Evolutionary conservation across 2,797 vertebrate species (phyloP).

Genomic region (Thalassophryne amazonica): DNA sequence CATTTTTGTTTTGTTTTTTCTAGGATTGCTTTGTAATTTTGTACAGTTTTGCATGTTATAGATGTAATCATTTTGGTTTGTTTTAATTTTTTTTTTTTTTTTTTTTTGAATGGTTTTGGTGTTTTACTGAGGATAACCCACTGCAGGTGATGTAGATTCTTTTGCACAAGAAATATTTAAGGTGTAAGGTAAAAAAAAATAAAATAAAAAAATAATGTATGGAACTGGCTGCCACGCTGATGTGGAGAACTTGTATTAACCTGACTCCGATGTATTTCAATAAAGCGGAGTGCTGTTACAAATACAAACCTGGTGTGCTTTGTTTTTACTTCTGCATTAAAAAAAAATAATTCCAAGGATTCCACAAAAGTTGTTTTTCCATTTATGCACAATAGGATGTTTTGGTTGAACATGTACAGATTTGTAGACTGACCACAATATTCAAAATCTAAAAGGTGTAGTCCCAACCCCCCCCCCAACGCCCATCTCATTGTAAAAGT

Average conservation of each 20-base stretch:
- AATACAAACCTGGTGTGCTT: conserved; percentile 47
- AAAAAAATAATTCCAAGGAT: conserved; percentile 59
- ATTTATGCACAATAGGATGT: conserved; percentile 53
- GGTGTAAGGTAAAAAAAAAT: conserved; percentile 84
- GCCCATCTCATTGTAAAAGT: no score
- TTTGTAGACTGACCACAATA: conserved; percentile 28
- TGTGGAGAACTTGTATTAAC: conserved; percentile 93
- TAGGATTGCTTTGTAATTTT: conserved; percentile 92
- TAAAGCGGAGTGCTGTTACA: conserved; percentile 94
- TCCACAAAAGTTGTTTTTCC: conserved; percentile 41
- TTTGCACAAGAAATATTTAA: conserved; percentile 98
- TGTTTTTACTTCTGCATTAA: conserved; percentile 17
- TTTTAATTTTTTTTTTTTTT: conserved; percentile 75
- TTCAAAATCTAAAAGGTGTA: no score
- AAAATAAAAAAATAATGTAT: conserved; percentile 80
- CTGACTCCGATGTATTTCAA: conserved; percentile 96
- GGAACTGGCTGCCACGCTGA: conserved; percentile 84
- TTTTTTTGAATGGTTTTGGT: conserved; percentile 83
- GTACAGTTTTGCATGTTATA: conserved; percentile 98
- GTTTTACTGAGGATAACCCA: conserved; percentile 88
- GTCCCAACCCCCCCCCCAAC: no score
- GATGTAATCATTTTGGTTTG: conserved; percentile 90
- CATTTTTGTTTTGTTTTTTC: conserved; percentile 79
- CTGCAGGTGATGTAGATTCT: conserved; percentile 89
- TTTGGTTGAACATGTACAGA: conserved; percentile 34